Evolutionary conservation across 2,797 vertebrate genomes (phyloP), one percentile per base, ranked within the genome.

Genomic region (Neosalanx taihuensis): DNA sequence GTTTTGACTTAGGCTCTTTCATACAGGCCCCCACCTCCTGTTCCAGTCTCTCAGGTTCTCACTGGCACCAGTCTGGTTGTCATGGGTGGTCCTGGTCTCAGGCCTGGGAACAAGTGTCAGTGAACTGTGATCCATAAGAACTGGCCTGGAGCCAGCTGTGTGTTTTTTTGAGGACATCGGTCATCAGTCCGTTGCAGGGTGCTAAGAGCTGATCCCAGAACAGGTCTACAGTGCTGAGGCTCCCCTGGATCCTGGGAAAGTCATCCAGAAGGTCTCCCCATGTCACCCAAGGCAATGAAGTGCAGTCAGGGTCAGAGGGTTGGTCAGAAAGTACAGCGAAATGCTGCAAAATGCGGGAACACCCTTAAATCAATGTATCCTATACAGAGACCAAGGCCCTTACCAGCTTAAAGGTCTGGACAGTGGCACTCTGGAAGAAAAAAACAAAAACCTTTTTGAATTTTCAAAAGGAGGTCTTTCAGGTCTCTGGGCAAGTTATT

Each of bases 251-350:
- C 78, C 80, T 84, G 86, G 86, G 84, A 89, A 88, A 90, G 81
- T 86, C 79, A 77, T 74, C 73, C 41, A 75, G 75, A 80, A 37
- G 79, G 72, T 84, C 84, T 84, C 78, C 56, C 66, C 4, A 26
- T 53, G 74, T 84, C 53, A 61, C 70, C 70, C 76, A 70, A 77
- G 72, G 76, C 65, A 77, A 72, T 85, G 68, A 84, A 88, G 70
- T 76, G 76, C 73, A 76, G 69, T 69, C 69, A 74, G 67, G 89
- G 90, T 90, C 80, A 86, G 72, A 78, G 86, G 83, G 82, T 29
- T 86, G 78, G 80, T 84, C 23, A 70, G 85, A 83, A 83, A 85
- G 65, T 79, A 70, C 46, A 75, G 58, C 2, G 46, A 79, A 67
- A 72, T 77, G 72, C 51, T 75, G 58, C 3, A 49, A 78, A 67